These are phyloP conservation scores for Hoplostethus mediterraneus DNA, from an alignment of 2,797 vertebrate genomes.

Conservation along the genomic window DNA sequence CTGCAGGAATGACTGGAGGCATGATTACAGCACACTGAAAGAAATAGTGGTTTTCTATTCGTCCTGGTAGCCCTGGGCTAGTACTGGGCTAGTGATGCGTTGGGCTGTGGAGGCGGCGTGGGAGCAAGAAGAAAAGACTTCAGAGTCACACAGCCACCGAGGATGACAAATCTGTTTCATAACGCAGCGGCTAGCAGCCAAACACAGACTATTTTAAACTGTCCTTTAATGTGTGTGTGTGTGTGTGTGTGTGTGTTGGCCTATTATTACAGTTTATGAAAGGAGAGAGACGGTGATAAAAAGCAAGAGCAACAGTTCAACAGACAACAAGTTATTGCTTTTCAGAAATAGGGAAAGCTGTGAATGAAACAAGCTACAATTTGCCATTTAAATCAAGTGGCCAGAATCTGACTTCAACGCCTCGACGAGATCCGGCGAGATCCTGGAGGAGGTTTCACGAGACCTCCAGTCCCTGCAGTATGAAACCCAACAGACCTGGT, in stretches of 20 bases:
- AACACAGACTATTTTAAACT: not conserved
- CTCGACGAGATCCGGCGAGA: too few species aligned
- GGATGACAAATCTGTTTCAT: conserved; percentile 11
- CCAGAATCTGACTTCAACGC: too few species aligned
- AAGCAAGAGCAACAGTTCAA: too few species aligned
- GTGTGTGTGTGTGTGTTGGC: too few species aligned
- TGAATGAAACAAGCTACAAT: too few species aligned
- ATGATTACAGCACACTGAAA: not conserved
- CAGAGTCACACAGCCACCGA: not conserved
- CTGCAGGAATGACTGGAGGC: not conserved
- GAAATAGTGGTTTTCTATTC: not conserved
- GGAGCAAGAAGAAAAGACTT: conserved; percentile 27
- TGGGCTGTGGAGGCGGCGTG: conserved; percentile 15
- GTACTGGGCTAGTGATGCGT: not conserved
- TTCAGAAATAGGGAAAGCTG: too few species aligned
- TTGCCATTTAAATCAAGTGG: too few species aligned
- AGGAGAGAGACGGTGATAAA: not conserved
- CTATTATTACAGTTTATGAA: not conserved
- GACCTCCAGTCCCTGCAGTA: too few species aligned
- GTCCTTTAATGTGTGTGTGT: not conserved
- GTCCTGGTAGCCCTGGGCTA: not conserved
- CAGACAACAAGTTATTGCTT: too few species aligned
- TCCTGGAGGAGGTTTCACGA: too few species aligned
- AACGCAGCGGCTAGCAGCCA: not conserved
- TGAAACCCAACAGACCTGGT: too few species aligned